A percentile compares a stretch with the other conserved stretches of the same genome.
phyloP scores from a whole-genome alignment of 2,113 vertebrate genomes.

The Lagopus muta region DNA sequence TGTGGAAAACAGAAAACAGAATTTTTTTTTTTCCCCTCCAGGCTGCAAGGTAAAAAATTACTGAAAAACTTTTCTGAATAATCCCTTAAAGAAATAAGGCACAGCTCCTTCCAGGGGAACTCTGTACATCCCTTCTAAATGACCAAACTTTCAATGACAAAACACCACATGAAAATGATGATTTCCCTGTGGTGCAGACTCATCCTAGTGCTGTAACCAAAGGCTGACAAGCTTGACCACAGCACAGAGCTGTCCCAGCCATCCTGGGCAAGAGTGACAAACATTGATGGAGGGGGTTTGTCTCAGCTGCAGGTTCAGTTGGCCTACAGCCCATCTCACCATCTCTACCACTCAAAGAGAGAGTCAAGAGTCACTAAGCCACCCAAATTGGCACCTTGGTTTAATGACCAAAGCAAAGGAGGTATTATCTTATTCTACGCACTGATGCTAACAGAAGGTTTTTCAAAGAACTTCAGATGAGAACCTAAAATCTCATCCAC shows the following conservation, averaged over 20 bases:
- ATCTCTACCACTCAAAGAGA: background rate
- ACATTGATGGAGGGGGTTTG: background rate
- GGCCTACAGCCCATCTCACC: background rate
- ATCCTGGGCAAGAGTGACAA: background rate
- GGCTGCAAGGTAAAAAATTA: background rate
- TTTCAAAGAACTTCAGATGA: background rate
- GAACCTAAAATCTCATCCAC: background rate
- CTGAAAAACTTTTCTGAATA: background rate
- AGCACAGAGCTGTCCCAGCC: background rate
- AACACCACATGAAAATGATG: accelerated
- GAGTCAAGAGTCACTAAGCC: background rate
- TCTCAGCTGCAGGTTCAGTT: background rate
- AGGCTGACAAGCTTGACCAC: background rate
- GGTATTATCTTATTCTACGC: background rate
- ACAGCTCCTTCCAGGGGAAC: background rate
- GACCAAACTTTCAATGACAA: background rate
- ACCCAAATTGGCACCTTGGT: background rate
- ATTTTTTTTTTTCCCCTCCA: background rate
- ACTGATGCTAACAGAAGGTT: background rate
- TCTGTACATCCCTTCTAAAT: background rate
- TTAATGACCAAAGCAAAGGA: background rate
- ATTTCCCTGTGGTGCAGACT: background rate
- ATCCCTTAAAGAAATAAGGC: background rate
- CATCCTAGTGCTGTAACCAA: background rate
- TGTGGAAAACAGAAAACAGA: background rate